Conservation (phyloP, 2,888 invertebrate species). For the Hemaris fuciformis region DNA sequence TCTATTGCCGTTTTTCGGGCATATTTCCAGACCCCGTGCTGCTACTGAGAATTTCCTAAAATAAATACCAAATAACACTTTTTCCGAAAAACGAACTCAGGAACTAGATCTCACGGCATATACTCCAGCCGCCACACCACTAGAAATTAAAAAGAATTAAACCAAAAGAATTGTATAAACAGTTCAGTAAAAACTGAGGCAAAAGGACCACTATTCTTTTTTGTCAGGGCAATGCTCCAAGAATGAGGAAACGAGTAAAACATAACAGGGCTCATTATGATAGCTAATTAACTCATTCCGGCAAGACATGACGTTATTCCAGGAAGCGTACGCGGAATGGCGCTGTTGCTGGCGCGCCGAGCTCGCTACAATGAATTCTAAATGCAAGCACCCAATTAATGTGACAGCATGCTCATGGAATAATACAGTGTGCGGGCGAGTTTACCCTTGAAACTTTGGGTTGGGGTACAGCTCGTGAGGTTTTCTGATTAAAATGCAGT, state of each 20-base stretch:
- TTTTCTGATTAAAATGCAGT: too few species aligned
- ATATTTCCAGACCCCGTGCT: too few species aligned
- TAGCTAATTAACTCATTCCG: constrained; percentile 2
- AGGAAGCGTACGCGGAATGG: background rate
- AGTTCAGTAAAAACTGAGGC: too few species aligned
- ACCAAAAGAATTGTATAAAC: too few species aligned
- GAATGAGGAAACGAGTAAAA: background rate
- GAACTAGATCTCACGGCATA: too few species aligned
- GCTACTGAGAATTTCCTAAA: too few species aligned
- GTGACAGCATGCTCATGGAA: constrained; percentile 11
- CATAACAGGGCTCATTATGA: background rate
- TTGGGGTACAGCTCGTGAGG: too few species aligned
- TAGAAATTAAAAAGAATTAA: too few species aligned
- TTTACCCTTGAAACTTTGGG: constrained; percentile 22
- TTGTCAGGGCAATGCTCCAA: background rate
- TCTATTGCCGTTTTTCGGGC: too few species aligned
- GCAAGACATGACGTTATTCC: background rate
- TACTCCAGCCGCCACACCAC: too few species aligned
- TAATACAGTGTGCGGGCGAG: constrained; percentile 12
- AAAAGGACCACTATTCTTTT: background rate
- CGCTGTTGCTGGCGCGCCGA: constrained; percentile 11
- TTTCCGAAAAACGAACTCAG: too few species aligned
- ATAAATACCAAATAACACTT: too few species aligned
- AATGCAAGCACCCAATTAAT: constrained; percentile 22
- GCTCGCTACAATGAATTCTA: constrained; percentile 26